phyloP scores from a whole-genome alignment of 2,113 vertebrate species.

The Pygoscelis adeliae region DNA sequence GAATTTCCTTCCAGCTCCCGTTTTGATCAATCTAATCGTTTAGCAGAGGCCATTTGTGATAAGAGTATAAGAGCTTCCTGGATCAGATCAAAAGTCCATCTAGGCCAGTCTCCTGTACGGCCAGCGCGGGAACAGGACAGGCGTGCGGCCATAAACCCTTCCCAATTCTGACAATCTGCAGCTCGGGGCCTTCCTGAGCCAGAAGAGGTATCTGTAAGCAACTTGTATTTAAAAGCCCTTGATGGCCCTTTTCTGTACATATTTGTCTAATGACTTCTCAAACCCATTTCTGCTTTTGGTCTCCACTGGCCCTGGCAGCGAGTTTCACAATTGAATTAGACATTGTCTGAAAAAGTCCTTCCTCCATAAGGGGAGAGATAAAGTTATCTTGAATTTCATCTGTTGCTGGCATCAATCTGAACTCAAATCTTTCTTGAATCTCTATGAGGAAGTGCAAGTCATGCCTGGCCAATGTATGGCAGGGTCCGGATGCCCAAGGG shows the following conservation, averaged over 20 bases:
- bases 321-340: neutral
- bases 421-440: neutral
- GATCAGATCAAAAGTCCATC: neutral
- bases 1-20: neutral
- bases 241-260: neutral
- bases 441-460: neutral
- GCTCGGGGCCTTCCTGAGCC: neutral
- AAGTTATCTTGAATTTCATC: constrained; percentile 8
- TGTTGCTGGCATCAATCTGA: neutral
- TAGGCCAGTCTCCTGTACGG: neutral
- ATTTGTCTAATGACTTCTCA: neutral
- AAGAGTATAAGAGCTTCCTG: neutral
- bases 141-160: neutral
- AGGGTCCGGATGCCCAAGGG: accelerated
- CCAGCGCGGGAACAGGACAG: neutral
- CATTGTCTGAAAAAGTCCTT: neutral
- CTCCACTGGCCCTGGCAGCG: neutral
- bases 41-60: neutral
- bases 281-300: neutral
- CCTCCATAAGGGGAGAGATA: neutral
- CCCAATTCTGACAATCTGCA: neutral
- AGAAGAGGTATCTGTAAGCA: neutral
- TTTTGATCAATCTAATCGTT: neutral
- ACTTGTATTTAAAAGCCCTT: neutral
- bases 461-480: neutral